Conservation (phyloP, 2,888 invertebrate genomes). For the Melanostoma scalare region DNA sequence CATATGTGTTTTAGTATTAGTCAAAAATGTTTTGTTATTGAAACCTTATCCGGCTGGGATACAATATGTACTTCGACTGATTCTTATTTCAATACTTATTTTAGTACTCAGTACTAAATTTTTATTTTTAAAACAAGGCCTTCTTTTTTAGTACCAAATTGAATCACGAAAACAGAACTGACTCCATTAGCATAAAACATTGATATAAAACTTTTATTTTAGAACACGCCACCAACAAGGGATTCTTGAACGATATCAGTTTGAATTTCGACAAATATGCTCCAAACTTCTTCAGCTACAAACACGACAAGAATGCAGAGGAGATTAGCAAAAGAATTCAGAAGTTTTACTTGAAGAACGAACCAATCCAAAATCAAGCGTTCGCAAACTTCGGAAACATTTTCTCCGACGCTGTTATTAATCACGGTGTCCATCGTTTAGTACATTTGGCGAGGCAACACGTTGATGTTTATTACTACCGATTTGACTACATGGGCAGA, state of each 20-base stretch:
- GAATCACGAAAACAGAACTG: too few species aligned
- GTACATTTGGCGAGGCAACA: constrained; percentile 83
- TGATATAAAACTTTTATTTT: neutral
- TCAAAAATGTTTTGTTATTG: neutral
- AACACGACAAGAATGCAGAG: neutral
- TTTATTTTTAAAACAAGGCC: too few species aligned
- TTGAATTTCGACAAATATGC: constrained; percentile 76
- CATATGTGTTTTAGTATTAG: neutral
- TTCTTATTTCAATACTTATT: too few species aligned
- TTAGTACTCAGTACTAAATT: neutral
- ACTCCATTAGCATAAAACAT: neutral
- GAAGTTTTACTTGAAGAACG: constrained; percentile 74
- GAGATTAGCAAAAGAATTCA: constrained; percentile 26
- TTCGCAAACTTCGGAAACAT: constrained; percentile 79
- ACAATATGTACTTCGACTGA: too few species aligned
- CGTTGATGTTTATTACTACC: constrained; percentile 84
- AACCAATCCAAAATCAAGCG: constrained; percentile 38
- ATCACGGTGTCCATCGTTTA: constrained; percentile 84
- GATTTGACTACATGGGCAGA: constrained; percentile 84
- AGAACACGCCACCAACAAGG: constrained; percentile 75
- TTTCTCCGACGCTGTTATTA: constrained; percentile 84
- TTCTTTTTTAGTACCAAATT: too few species aligned
- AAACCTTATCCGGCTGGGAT: too few species aligned
- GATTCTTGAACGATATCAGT: constrained; percentile 76
- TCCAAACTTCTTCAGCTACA: constrained; percentile 81